These are phyloP conservation scores for Calameuta idolon DNA, from an alignment of 2,888 invertebrate genomes.

Conservation along the genomic window DNA sequence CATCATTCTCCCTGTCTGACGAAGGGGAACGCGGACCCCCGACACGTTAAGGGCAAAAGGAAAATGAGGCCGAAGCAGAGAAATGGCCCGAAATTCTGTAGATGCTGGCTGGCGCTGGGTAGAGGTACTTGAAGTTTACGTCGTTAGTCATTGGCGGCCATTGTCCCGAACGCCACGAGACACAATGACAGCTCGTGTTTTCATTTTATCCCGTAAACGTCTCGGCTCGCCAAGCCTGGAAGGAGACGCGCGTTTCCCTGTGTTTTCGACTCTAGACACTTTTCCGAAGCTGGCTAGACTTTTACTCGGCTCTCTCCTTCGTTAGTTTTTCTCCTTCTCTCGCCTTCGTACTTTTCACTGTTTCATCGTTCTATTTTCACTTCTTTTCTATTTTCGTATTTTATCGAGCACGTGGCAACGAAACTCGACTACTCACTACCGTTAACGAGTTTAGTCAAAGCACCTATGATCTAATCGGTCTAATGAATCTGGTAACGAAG, in stretches of 20 bases:
- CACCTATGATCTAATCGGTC: not conserved
- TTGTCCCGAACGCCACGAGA: not conserved
- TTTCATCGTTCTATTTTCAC: not conserved
- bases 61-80: not conserved
- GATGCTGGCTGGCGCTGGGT: not conserved
- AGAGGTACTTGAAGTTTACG: not conserved
- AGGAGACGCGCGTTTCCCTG: not conserved
- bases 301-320: not conserved
- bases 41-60: not conserved
- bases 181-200: conserved; percentile 5
- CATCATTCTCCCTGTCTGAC: not conserved
- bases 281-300: not conserved
- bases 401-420: not conserved
- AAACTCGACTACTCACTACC: not conserved
- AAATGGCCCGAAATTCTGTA: not conserved
- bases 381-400: not conserved
- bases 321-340: not conserved
- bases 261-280: not conserved
- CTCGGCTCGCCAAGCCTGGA: not conserved
- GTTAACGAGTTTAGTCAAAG: not conserved
- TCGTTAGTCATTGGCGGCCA: conserved; percentile 1
- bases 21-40: not conserved
- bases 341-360: not conserved
- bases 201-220: not conserved
- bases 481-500: too few species aligned